Evolutionary conservation across 2,888 invertebrate species (phyloP), one percentile per base, ranked within the genome.

Genomic region (Leistus spinibarbis): DNA sequence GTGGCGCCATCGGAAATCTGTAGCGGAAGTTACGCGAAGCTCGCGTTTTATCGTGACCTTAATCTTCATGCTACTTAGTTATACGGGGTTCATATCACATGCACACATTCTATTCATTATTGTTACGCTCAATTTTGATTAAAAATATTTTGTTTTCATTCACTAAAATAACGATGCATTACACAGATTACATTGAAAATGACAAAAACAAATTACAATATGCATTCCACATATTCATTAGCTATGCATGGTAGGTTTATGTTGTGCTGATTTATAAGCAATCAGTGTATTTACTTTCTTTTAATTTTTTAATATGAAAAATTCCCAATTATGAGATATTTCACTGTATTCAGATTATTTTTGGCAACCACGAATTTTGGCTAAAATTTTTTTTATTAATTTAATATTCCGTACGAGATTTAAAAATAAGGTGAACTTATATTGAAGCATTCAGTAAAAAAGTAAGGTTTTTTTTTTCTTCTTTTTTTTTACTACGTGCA

Each of bases 1-100:
- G 63, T 71, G 71, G 71, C 64, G 71, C 64, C 71, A 60, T 54
- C 63, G 19, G 24, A 54, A 64, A 22, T 63, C 71, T 64, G 71
- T 71, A 71, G 64, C 71, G 71, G 71, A 16, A 17, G 54, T n/a
- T 3, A 64, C 60, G 57, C 24, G 64, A 71, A 71, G 23, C 64
- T 71, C 64, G 63, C 64, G 24, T 19, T 60, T 60, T 60, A 60
- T 22, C 60, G 60, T 22, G 60, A 20, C 60, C 60, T 60, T 19
- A 20, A 60, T 60, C 60, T 60, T 60, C 60, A 60, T 22, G 60
- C 19, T 40, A 40, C 40, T 40, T 40, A 40, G 40, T 40, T 40
- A 40, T 40, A 40, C 40, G 13, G 40, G 40, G 40, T 40, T 40
- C 40, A 40, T 40, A 60, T 20, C 60, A 60, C 60, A 20, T 20